Percentiles rank a stretch among this genome's conserved stretches.
Conservation (phyloP, 2,113 vertebrate species). For the Oryzias curvinotus region DNA sequence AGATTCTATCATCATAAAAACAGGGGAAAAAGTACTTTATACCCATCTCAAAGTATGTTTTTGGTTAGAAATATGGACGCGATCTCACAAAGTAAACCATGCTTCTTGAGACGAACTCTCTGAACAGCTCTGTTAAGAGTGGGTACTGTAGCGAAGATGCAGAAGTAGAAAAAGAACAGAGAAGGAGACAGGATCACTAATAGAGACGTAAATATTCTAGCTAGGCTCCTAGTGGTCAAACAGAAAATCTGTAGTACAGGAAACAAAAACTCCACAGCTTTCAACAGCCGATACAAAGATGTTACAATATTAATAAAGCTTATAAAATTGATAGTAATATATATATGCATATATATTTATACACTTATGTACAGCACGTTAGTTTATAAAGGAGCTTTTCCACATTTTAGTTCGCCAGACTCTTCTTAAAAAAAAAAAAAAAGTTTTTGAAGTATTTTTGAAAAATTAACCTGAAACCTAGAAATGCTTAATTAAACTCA, state of each 20-base stretch:
- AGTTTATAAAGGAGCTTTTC: slow-evolving; percentile 59
- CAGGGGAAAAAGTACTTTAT: too few species aligned
- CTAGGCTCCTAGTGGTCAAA: slow-evolving; percentile 47
- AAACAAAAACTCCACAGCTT: slow-evolving; percentile 55
- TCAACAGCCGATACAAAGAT: slow-evolving; percentile 67
- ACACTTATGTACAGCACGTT: slow-evolving; percentile 72
- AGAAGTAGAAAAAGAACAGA: background rate
- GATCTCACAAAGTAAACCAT: too few species aligned
- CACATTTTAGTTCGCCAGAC: slow-evolving; percentile 65
- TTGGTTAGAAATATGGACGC: too few species aligned
- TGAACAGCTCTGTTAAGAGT: slow-evolving; percentile 28
- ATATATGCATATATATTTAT: slow-evolving; percentile 53
- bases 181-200: background rate
- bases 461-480: slow-evolving; percentile 81
- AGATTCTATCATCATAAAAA: too few species aligned
- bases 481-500: slow-evolving; percentile 68
- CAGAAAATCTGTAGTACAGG: slow-evolving; percentile 51
- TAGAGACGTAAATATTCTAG: slow-evolving; percentile 48
- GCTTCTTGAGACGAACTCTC: background rate
- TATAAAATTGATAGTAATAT: slow-evolving; percentile 78
- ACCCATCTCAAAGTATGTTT: too few species aligned
- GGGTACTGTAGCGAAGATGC: slow-evolving; percentile 1
- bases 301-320: slow-evolving; percentile 75
- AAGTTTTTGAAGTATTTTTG: slow-evolving; percentile 26
- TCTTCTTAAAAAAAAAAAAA: slow-evolving; percentile 69